Evolutionary conservation across 2,888 invertebrate species (phyloP), one percentile per base, ranked within the genome.

Genomic region (Labia minor): DNA sequence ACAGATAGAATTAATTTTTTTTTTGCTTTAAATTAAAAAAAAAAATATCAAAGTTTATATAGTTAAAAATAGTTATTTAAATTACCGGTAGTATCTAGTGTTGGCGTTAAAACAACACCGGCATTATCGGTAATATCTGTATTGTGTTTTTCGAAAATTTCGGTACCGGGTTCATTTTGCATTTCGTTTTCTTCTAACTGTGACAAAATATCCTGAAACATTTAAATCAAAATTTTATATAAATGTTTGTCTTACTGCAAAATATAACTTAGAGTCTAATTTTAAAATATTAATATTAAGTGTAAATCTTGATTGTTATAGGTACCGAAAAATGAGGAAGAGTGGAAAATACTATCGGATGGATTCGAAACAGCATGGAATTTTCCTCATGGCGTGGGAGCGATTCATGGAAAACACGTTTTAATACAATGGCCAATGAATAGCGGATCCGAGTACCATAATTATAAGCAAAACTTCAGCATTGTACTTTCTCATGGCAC

Each of bases 351-450:
- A 11, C 2, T 1, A 63, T 4, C 63, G n/a, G 1, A 63, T 4
- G 37, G 37, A 11, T 65, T 65, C 19, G 65, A 65, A 33, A 14
- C 3, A 8, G 1, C 37, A 37, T 65, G n/a, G n/a, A n/a, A n/a
- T n/a, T n/a, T n/a, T n/a, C 72, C 71, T 14, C 72, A 73, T 70
- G 72, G 72, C 65, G 66, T 71, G 33, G 74, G 74, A 0, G 69
- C 72, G 19, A 68, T 74, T 3, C 75, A 76, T 69, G 75, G 73
- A 1, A 73, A 76, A 67, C 74, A 76, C 67, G 70, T 75, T n/a
- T 65, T 65, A 21, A 72, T 74, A 33, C 70, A 72, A 69, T 69
- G 69, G 20, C 75, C 75, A 16, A 26, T 61, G 6, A 68, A 72
- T 49, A 71, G 69, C 20, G 74, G 73, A 8, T 71, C 71, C 33